Evolutionary conservation across 2,113 vertebrate species (phyloP).

Genomic region (Oncorhynchus tshawytscha): DNA sequence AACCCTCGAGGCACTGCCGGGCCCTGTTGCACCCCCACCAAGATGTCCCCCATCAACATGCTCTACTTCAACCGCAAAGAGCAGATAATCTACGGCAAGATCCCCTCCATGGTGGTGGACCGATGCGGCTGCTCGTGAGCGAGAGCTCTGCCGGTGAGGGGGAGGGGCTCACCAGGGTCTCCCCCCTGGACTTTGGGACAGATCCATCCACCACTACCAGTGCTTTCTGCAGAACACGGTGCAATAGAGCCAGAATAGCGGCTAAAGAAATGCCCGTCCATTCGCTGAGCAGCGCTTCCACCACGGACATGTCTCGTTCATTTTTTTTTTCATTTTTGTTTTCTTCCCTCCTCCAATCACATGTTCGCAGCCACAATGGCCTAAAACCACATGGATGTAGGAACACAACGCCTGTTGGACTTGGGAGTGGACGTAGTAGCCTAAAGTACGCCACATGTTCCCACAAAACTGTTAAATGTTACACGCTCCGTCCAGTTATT

Average conservation of each 20-base stretch:
- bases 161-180: constrained; percentile 19
- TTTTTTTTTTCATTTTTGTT: constrained; percentile 15
- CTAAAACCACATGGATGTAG: constrained; percentile 47
- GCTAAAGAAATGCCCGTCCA: constrained; percentile 51
- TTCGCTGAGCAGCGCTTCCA: constrained; percentile 55
- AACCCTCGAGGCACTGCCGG: constrained; percentile 91
- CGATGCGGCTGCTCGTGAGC: constrained; percentile 96
- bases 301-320: constrained; percentile 43
- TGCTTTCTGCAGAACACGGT: constrained; percentile 71
- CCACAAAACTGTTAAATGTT: constrained; percentile 29
- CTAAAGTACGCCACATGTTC: constrained; percentile 34
- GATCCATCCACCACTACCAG: constrained; percentile 63
- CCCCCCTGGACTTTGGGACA: constrained; percentile 58
- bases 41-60: constrained; percentile 99
- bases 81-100: constrained; percentile 98
- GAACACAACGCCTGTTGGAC: constrained; percentile 46
- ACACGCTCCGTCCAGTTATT: constrained; percentile 50
- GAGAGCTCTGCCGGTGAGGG: constrained; percentile 9
- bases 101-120: constrained; percentile 98
- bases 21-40: constrained; percentile 96
- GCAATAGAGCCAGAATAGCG: constrained; percentile 72
- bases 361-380: constrained; percentile 46
- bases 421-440: constrained; percentile 55
- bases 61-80: constrained; percentile 96
- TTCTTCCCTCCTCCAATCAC: constrained; percentile 41